Evolutionary conservation across 2,797 vertebrate genomes (phyloP).

Genomic region (Phaenicophaeus curvirostris): DNA sequence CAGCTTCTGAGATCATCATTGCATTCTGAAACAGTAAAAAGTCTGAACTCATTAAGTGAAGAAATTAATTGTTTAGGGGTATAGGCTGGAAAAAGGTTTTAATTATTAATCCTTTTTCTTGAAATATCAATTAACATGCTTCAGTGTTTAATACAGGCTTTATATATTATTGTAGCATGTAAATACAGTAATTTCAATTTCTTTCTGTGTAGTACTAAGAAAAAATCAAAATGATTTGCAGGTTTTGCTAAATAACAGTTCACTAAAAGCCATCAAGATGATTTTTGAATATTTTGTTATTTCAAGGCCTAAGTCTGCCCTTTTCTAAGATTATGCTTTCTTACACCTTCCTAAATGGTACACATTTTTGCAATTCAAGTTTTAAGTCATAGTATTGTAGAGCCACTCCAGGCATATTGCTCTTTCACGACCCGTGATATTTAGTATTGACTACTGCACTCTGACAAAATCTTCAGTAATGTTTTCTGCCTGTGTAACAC

Average conservation of each 20-base stretch:
- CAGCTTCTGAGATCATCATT: background rate
- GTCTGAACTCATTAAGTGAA: background rate
- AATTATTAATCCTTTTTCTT: background rate
- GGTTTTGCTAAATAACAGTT: background rate
- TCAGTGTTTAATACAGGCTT: background rate
- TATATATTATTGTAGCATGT: background rate
- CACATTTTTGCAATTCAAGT: background rate
- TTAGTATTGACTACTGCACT: background rate
- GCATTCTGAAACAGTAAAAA: background rate
- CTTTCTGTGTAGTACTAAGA: background rate
- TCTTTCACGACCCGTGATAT: background rate
- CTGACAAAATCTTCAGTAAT: background rate
- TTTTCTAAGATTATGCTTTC: background rate
- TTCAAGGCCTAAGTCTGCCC: background rate
- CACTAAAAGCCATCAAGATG: background rate
- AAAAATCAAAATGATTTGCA: background rate
- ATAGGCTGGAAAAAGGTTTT: background rate
- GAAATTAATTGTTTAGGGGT: background rate
- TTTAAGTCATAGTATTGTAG: background rate
- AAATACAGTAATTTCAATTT: background rate
- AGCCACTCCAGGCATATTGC: background rate
- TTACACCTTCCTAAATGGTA: background rate
- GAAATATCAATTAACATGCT: background rate
- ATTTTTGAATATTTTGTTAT: background rate
- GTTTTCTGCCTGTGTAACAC: background rate